Evolutionary conservation across 1,140 invertebrate species (phyloP), one percentile per base, ranked within the genome.

Genomic region (Neodiprion lecontei): DNA sequence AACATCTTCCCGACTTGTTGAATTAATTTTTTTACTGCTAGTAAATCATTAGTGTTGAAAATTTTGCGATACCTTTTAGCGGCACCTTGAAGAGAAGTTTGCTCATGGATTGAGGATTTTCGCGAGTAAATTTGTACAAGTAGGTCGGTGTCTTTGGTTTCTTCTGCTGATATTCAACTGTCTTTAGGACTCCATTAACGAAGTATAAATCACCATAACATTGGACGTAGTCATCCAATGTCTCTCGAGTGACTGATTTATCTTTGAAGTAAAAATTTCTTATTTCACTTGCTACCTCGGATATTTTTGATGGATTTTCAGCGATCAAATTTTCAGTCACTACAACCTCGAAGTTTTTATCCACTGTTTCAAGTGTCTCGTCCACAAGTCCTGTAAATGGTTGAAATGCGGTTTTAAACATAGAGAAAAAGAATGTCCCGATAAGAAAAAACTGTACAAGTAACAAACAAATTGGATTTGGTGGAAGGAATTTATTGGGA

Each of bases 261-360:
- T 86, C 79, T 5, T 85, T 85, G 66, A 86, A 87, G 81, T 91
- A 91, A 82, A 88, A 90, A 10, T 83, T 73, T 73, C 84, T 86
- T 10, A 91, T 82, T 77, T 82, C 80, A 9, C 84, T 76, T 5
- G 86, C 85, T 10, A 90, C 82, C 70, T 85, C 82, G 71, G 80
- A 78, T 8, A 67, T 70, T 14, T 75, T 28, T 48, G 53, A 74
- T 48, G 70, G 67, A 70, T 70, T 76, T 61, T 69, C 47, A 23
- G 67, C 47, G 17, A 76, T 71, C 28, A 68, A 28, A 40, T 73
- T n/a, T 12, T 47, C 8, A 17, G 65, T n/a, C 10, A 80, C n/a
- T 28, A 28, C 0, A 23, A n/a, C 10, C 9, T 71, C 28, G 14
- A 78, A 78, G 48, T 75, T 50, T 47, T 73, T 17, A 67, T 78